Evolutionary conservation across 2,888 invertebrate species (phyloP), one percentile per base, ranked within the genome.

Genomic region (Tachina fera): DNA sequence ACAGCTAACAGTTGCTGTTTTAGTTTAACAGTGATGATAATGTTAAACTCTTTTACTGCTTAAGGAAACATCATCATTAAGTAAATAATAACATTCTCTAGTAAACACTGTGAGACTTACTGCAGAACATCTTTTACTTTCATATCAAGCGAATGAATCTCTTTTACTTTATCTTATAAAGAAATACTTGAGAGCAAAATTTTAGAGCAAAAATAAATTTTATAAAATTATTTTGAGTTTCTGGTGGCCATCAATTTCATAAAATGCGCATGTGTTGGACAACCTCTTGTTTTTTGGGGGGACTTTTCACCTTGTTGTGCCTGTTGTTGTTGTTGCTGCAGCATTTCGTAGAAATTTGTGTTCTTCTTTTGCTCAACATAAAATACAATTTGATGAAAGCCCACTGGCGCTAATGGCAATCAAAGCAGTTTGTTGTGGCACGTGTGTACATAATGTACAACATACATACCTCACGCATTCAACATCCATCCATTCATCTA

Each of bases 391-490:
- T 86, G 83, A 86, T 67, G 83, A 77, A 81, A 81, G 78, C 84
- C 84, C 86, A 86, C 84, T 86, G 86, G 84, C 84, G 81, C 84
- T 84, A 81, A 83, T 84, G 83, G 83, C 79, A 86, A 67, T 70
- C 83, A 74, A 75, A 83, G 83, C 67, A 78, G 75, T 80, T 85
- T 79, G 67, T 76, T 88, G 87, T 87, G 86, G 82, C 87, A 88
- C 88, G 88, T 88, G 88, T 88, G 88, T 90, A 91, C 87, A 91
- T 91, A 89, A 91, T 91, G 83, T 80, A 86, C 83, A 71, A 67
- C 47, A 70, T 68, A 72, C 84, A 76, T 91, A 91, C 90, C 91
- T 90, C 90, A 91, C 90, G 91, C 91, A 91, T 92, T 22, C 74
- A 75, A 19, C 74, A 74, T 60, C n/a, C 71, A 71, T 49, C 22